Base-by-base conservation (phyloP, 30 jellyfish, hydroid and myxozoan genomes). In the Mastigias papua region DNA sequence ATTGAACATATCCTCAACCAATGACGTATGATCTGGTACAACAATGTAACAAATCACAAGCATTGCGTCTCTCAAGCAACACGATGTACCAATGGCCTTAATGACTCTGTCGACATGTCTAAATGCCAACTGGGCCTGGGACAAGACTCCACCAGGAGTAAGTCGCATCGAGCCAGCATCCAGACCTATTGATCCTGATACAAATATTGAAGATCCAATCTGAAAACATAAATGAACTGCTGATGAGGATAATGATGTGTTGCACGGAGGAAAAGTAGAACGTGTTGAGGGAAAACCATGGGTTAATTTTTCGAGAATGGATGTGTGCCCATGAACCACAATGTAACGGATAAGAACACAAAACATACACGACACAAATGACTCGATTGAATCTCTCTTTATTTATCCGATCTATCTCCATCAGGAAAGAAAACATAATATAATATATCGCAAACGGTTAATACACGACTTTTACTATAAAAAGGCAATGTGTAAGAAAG, bases 131-230 rank as follows among this genome's bases (percentile, higher is more conserved):
- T 27, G 37, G 1, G 98, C 95, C 74, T 93, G 94, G 4, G 31
- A 60, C 35, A 37, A 29, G 35, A 89, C 48, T 34, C 90, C 94
- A 28, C 67, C 83, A 0, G 54, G 28, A 21, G 62, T 81, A 1
- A 93, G 76, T 32, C 21, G 48, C 97, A 93, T 88, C 29, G 97
- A 62, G 19, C 89, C 78, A 1, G 98, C 97, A 29, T 68, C 66
- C 74, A 93, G 54, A 30, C 96, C 96, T 23, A 93, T 93, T 5
- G 96, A 89, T 16, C 98, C 98, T 34, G 98, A 93, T 28, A 82
- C 80, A 74, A 66, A 93, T 28, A 89, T 73, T 19, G 67, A 32
- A 21, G 75, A 30, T 11, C 84, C 92, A 62, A 81, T 71, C 98
- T 93, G 58, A 17, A 76, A 76, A 29, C 4, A 16, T 0, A 26